A percentile compares a stretch with the other conserved stretches of the same genome.
These are phyloP conservation scores for Tapirus indicus DNA, from an alignment of 2,797 vertebrate species.

Conservation along the genomic window DNA sequence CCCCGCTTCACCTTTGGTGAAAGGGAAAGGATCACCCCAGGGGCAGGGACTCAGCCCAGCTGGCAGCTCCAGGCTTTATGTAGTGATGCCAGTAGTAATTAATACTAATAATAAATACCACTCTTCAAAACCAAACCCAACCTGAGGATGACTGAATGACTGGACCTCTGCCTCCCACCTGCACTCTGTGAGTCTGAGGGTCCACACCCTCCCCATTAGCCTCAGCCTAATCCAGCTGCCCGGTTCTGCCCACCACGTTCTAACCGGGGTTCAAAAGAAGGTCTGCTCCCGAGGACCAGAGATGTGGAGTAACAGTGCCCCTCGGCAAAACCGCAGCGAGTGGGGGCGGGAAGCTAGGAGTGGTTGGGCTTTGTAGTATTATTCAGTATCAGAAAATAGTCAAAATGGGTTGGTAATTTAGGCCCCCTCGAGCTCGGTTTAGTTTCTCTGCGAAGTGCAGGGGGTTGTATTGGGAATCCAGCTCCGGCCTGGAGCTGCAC, in stretches of 20 bases:
- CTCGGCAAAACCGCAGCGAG: neutral
- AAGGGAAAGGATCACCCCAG: neutral
- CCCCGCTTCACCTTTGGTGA: neutral
- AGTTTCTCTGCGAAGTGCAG: neutral
- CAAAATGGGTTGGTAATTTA: neutral
- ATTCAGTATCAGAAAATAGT: neutral
- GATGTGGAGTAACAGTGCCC: neutral
- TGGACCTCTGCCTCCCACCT: constrained; percentile 36
- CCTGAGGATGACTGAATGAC: neutral
- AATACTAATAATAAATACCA: constrained; percentile 47
- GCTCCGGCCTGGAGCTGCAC: neutral
- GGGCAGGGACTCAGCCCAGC: neutral
- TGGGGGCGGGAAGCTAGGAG: neutral
- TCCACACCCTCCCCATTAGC: neutral
- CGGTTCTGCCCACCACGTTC: neutral
- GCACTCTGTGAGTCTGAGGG: neutral
- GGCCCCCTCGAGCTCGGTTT: neutral
- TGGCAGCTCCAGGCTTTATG: neutral
- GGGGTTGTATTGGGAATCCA: neutral
- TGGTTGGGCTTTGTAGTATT: neutral
- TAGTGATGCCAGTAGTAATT: neutral
- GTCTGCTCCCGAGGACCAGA: neutral
- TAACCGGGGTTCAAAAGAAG: neutral
- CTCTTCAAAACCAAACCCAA: constrained; percentile 22
- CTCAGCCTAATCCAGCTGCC: neutral